Conservation (phyloP, 2,113 vertebrate genomes). For the Piaya cayana region DNA sequence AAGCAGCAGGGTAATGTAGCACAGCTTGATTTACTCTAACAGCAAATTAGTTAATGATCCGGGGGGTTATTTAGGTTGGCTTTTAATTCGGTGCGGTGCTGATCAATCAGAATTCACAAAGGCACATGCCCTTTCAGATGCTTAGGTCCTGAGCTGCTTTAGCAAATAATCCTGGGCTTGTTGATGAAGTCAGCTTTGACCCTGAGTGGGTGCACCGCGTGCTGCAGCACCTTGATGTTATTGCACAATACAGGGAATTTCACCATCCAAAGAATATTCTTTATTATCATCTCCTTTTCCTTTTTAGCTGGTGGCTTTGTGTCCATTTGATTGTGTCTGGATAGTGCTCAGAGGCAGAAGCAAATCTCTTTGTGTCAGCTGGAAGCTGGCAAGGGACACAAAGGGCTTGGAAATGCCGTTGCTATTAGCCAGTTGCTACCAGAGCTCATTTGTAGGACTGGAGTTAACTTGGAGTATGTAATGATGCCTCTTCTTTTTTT, state of each 20-base stretch:
- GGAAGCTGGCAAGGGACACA: neutral
- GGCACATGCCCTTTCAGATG: neutral
- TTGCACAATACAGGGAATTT: neutral
- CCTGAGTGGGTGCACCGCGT: neutral
- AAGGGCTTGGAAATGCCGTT: neutral
- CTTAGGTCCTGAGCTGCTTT: neutral
- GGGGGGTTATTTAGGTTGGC: neutral
- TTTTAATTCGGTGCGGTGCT: constrained; percentile 7
- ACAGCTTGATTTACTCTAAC: constrained; percentile 7
- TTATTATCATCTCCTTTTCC: neutral
- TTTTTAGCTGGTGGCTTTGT: neutral
- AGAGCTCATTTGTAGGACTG: neutral
- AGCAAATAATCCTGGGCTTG: neutral
- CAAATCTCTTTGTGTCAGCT: neutral
- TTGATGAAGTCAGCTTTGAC: neutral
- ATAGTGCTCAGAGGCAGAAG: neutral
- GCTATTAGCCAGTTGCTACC: neutral
- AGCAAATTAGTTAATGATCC: neutral
- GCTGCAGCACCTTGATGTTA: neutral
- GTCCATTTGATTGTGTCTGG: neutral
- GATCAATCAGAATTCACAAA: constrained; percentile 23
- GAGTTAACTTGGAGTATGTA: neutral
- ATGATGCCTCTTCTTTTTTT: no score
- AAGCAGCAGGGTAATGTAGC: neutral
- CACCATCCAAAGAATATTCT: neutral